Conservation (phyloP, 2,888 invertebrate genomes). For the Ptycholaimellus sp. region DNA sequence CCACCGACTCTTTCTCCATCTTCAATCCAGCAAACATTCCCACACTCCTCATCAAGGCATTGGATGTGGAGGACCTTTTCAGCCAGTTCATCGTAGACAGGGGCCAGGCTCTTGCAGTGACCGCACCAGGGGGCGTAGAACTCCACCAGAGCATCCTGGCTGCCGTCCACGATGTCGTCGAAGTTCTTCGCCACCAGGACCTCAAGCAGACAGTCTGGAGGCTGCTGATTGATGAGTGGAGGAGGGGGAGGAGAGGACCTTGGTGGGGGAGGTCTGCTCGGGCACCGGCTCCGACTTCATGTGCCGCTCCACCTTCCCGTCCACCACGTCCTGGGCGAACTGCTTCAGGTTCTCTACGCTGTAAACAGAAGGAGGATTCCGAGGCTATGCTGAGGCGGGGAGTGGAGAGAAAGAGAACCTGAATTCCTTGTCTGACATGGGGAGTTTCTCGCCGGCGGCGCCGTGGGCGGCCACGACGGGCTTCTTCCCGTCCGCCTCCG, state of each 20-base stretch:
- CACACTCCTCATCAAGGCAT: not conserved
- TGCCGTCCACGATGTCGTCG: conserved; percentile 69
- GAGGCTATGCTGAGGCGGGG: not conserved
- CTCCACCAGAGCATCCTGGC: conserved; percentile 75
- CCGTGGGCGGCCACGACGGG: conserved; percentile 63
- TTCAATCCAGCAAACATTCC: conserved; percentile 24
- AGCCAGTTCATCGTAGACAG: conserved; percentile 75
- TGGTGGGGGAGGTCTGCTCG: no score
- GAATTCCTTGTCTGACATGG: conserved; percentile 68
- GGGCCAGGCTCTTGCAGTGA: conserved; percentile 84
- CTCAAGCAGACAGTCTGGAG: no score
- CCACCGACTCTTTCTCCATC: conserved; percentile 54
- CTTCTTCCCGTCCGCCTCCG: conserved; percentile 60
- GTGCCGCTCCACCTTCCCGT: conserved; percentile 60
- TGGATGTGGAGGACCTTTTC: conserved; percentile 28
- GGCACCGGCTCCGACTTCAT: conserved; percentile 84
- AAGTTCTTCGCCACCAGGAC: conserved; percentile 91
- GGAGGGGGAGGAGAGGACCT: no score
- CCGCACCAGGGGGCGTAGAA: conserved; percentile 99
- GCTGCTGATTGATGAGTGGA: no score
- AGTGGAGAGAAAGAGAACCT: conserved; percentile 34
- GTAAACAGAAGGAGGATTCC: conserved; percentile 10
- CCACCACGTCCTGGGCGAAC: conserved; percentile 59
- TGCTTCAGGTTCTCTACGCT: conserved; percentile 56
- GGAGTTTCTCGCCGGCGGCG: conserved; percentile 59